Conservation (phyloP, 2,888 invertebrate species). For the Macrosiphum euphorbiae region DNA sequence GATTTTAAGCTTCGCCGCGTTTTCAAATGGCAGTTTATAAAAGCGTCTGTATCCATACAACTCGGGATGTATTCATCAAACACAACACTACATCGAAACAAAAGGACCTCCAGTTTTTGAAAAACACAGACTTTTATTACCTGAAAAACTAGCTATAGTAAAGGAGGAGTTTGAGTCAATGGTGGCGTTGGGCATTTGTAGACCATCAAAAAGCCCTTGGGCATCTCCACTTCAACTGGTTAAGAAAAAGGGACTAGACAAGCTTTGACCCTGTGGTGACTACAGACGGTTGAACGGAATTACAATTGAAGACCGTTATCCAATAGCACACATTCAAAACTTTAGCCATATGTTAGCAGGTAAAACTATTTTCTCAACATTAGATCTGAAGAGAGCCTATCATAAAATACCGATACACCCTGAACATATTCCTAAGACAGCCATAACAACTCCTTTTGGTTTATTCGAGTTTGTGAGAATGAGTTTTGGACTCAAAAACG, state of each 20-base stretch:
- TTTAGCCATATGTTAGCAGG: constrained; percentile 67
- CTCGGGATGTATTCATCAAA: no score
- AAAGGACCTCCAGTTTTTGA: constrained; percentile 69
- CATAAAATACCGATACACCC: constrained; percentile 67
- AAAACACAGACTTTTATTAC: constrained; percentile 68
- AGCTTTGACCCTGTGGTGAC: constrained; percentile 68
- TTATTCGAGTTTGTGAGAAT: constrained; percentile 67
- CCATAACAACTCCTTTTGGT: constrained; percentile 67
- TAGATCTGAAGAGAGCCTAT: constrained; percentile 68
- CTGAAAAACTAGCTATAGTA: constrained; percentile 68
- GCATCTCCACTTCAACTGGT: constrained; percentile 68
- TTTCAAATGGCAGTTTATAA: no score
- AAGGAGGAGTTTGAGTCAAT: constrained; percentile 68
- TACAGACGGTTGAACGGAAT: constrained; percentile 67
- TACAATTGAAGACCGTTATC: constrained; percentile 65
- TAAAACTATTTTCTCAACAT: constrained; percentile 67
- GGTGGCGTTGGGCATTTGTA: constrained; percentile 44
- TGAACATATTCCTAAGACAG: constrained; percentile 67
- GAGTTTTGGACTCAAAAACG: constrained; percentile 69
- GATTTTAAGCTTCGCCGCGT: no score
- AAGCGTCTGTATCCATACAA: no score
- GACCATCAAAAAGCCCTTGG: constrained; percentile 66
- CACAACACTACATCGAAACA: constrained; percentile 68
- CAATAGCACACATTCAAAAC: constrained; percentile 65
- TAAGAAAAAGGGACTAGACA: constrained; percentile 67